Evolutionary conservation across 1,140 invertebrate species (phyloP).

Genomic region (Batillaria attramentaria): DNA sequence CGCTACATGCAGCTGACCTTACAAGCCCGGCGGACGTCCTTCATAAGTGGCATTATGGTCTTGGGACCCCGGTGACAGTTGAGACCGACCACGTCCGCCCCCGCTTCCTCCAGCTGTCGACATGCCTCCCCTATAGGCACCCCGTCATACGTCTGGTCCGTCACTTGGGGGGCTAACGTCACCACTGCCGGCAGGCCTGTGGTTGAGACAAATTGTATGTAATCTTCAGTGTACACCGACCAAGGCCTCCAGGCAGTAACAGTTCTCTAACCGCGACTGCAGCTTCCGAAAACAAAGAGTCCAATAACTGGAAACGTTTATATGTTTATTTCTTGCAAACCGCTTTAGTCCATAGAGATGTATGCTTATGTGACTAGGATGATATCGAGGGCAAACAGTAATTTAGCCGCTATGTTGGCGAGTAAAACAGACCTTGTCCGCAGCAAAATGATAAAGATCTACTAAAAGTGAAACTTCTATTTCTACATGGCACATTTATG

Average conservation of each 20-base stretch:
- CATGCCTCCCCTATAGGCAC: constrained; percentile 51
- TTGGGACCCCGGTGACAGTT: constrained; percentile 60
- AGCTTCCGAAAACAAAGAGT: background rate
- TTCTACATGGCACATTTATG: no score
- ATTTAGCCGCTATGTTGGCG: no score
- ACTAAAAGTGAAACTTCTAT: no score
- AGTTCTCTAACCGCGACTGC: background rate
- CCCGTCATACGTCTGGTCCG: constrained; percentile 48
- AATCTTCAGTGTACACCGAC: background rate
- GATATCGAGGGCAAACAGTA: no score
- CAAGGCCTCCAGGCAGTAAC: background rate
- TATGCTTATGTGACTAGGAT: no score
- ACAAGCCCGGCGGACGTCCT: constrained; percentile 48
- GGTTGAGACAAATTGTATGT: background rate
- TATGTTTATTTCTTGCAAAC: no score
- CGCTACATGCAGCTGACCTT: constrained; percentile 42
- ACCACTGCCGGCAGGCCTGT: constrained; percentile 55
- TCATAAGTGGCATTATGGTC: constrained; percentile 56
- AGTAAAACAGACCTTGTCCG: no score
- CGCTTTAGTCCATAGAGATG: no score
- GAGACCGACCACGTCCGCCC: constrained; percentile 62
- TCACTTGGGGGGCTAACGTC: constrained; percentile 42
- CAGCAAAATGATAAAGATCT: no score
- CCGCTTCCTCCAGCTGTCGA: constrained; percentile 54
- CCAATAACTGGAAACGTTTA: background rate